Conservation (phyloP, 2,888 invertebrate species). For the Heterodera filipjevi region DNA sequence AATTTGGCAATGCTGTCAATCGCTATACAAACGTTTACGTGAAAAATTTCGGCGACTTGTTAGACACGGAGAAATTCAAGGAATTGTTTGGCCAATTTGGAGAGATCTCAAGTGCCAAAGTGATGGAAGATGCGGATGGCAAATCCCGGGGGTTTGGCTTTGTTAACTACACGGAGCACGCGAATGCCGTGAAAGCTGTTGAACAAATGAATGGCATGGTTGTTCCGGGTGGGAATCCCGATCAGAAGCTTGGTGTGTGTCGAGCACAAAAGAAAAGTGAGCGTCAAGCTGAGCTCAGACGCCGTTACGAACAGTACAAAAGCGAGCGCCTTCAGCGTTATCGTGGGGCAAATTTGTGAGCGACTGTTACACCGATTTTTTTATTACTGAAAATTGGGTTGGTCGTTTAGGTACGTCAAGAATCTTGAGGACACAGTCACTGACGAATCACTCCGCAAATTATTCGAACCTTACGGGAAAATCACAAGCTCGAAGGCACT, state of each 20-base stretch:
- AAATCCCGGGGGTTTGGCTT: constrained; percentile 80
- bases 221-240: constrained; percentile 22
- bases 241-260: constrained; percentile 79
- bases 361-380: background rate
- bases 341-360: constrained; percentile 83
- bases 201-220: constrained; percentile 74
- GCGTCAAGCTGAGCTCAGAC: constrained; percentile 91
- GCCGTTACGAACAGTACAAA: constrained; percentile 92
- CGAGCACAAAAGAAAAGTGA: constrained; percentile 99
- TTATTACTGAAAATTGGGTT: background rate
- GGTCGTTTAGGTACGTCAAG: constrained; percentile 79
- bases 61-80: constrained; percentile 90
- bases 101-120: constrained; percentile 52
- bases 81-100: constrained; percentile 79
- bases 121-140: constrained; percentile 55
- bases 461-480: constrained; percentile 94
- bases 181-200: constrained; percentile 32
- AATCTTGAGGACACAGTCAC: constrained; percentile 97
- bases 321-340: constrained; percentile 66
- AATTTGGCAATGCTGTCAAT: constrained; percentile 93
- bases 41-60: constrained; percentile 88
- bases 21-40: constrained; percentile 95
- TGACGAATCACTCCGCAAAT: constrained; percentile 91
- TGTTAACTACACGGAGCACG: constrained; percentile 39
- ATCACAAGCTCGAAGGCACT: constrained; percentile 89